Conservation (phyloP, 2,797 vertebrate genomes). For the Cichlasoma orientale region DNA sequence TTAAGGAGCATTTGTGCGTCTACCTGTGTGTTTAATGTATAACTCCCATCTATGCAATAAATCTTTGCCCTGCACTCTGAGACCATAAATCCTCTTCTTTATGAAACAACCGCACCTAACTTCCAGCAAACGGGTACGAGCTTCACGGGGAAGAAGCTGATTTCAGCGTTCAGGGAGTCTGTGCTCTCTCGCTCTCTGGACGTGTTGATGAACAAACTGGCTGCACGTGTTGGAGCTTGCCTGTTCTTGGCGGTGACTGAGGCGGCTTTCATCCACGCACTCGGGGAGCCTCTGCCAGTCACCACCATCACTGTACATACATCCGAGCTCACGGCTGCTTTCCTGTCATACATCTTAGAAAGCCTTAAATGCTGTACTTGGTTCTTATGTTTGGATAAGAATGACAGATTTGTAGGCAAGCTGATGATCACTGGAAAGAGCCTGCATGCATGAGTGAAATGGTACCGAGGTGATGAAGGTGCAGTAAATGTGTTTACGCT, state of each 20-base stretch:
- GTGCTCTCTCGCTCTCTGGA: conserved; percentile 20
- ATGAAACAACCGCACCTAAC: not conserved
- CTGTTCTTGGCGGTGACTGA: conserved; percentile 64
- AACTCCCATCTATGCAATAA: conserved; percentile 10
- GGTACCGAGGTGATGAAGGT: not conserved
- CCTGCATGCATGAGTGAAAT: not conserved
- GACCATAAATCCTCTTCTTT: conserved; percentile 1
- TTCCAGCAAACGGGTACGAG: not conserved
- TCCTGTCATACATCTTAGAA: not conserved
- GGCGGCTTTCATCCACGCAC: conserved; percentile 42
- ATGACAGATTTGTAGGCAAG: not conserved
- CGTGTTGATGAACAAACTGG: conserved; percentile 68
- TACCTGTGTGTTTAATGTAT: conserved; percentile 3
- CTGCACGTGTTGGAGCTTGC: conserved; percentile 71
- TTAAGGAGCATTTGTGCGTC: not conserved
- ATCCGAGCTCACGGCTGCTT: conserved; percentile 2
- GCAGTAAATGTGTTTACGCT: not conserved
- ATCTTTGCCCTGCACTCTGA: conserved; percentile 31
- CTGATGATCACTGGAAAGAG: not conserved
- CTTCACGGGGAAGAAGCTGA: not conserved
- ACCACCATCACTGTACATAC: conserved; percentile 1
- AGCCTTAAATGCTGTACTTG: not conserved
- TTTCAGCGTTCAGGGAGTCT: conserved; percentile 14
- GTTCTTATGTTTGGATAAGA: not conserved
- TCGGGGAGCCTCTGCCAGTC: conserved; percentile 31